phyloP scores from a whole-genome alignment of 2,797 vertebrate species.

The Clarias laeviceps region DNA sequence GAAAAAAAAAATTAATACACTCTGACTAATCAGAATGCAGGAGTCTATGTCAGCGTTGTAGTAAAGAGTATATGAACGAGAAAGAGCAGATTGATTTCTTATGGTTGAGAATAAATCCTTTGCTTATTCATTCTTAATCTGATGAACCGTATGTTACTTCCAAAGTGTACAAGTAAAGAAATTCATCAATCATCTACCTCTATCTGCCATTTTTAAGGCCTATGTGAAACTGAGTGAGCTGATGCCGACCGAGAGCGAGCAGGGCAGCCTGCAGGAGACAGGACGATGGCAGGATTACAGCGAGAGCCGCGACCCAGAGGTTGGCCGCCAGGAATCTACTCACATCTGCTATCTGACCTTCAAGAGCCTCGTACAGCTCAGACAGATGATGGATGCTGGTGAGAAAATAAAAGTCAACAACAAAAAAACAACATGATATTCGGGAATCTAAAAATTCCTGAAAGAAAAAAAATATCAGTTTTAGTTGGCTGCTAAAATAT shows the following conservation, averaged over 20 bases:
- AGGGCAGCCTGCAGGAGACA: conserved; percentile 85
- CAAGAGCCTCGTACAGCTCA: conserved; percentile 87
- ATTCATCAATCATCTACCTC: neutral
- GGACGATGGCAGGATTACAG: conserved; percentile 84
- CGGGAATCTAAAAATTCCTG: neutral
- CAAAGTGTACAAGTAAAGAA: no score
- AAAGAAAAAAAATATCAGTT: neutral
- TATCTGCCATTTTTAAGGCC: conserved; percentile 57
- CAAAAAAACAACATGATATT: neutral
- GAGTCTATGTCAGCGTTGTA: neutral
- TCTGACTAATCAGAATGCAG: neutral
- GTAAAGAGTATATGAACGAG: neutral
- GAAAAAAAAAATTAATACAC: no score
- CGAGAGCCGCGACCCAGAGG: conserved; percentile 79
- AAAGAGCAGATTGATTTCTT: neutral
- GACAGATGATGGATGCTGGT: conserved; percentile 81
- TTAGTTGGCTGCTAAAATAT: neutral
- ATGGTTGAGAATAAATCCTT: neutral
- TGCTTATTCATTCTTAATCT: neutral
- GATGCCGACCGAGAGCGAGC: conserved; percentile 80
- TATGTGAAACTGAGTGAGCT: conserved; percentile 78
- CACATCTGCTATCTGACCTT: conserved; percentile 90
- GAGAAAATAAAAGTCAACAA: neutral
- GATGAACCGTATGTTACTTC: neutral
- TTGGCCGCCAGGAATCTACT: conserved; percentile 78